Conservation (phyloP, 2,113 vertebrate genomes). For the Procavia capensis region DNA sequence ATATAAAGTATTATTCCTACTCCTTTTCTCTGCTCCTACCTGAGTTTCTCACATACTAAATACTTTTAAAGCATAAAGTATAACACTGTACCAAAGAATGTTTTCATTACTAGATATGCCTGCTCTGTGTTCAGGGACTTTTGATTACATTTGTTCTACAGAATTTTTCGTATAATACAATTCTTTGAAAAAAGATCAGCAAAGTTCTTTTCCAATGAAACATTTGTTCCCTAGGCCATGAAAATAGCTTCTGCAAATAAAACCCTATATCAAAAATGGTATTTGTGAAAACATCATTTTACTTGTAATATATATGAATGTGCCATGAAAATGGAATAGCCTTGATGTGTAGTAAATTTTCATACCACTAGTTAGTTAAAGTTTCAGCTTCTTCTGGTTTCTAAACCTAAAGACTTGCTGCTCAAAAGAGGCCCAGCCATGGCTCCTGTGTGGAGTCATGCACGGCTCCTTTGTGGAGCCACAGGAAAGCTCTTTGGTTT, state of each 20-base stretch:
- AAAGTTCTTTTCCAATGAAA: constrained; percentile 65
- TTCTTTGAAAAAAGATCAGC: constrained; percentile 75
- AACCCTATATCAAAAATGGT: constrained; percentile 49
- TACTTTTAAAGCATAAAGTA: constrained; percentile 60
- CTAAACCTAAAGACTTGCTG: constrained; percentile 38
- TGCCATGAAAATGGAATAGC: constrained; percentile 64
- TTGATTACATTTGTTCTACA: constrained; percentile 61
- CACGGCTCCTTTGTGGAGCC: too few relatives aligned
- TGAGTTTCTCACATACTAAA: constrained; percentile 51
- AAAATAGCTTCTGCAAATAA: constrained; percentile 68
- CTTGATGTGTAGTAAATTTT: constrained; percentile 21
- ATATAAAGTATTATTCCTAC: constrained; percentile 30
- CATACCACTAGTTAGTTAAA: constrained; percentile 48
- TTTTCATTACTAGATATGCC: constrained; percentile 64
- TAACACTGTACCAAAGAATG: constrained; percentile 54
- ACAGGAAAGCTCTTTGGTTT: constrained; percentile 30
- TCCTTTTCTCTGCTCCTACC: constrained; percentile 47
- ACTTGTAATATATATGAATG: constrained; percentile 24
- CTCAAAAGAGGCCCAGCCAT: constrained; percentile 28
- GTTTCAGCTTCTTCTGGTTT: constrained; percentile 38
- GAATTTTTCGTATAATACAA: constrained; percentile 71
- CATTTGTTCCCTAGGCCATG: constrained; percentile 55
- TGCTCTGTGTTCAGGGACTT: constrained; percentile 52
- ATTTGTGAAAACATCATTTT: constrained; percentile 59
- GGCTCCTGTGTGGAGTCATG: too few relatives aligned